Evolutionary conservation across 2,797 vertebrate genomes (phyloP).

Genomic region (Ispidina picta): DNA sequence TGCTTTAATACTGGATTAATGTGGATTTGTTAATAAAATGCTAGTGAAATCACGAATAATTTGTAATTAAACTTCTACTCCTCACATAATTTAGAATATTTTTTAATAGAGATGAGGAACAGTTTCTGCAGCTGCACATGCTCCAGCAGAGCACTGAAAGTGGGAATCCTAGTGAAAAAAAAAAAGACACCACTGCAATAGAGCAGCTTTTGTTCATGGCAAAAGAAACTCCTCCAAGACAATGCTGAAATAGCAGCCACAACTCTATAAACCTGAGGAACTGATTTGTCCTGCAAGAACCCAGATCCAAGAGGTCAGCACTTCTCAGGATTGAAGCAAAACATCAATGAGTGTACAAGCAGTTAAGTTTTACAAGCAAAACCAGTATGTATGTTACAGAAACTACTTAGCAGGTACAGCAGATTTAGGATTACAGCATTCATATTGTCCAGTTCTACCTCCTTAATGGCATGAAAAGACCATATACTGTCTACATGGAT

Average conservation of each 20-base stretch:
- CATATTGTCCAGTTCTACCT: background rate
- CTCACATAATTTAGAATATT: conserved; percentile 58
- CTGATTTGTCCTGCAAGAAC: background rate
- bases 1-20: conserved; percentile 84
- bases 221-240: background rate
- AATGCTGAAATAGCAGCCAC: background rate
- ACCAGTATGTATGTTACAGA: background rate
- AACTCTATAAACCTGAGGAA: background rate
- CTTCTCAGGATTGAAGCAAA: background rate
- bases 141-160: background rate
- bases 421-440: background rate
- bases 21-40: conserved; percentile 85
- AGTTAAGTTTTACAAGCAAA: background rate
- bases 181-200: background rate
- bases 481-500: background rate
- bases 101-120: conserved; percentile 60
- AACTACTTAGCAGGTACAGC: background rate
- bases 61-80: conserved; percentile 79
- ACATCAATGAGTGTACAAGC: background rate
- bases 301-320: background rate
- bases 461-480: background rate
- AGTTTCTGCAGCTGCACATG: background rate
- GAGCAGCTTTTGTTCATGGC: background rate
- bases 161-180: background rate
- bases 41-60: conserved; percentile 81